phyloP scores from a whole-genome alignment of 2,888 invertebrate species.

The Erebia aethiops region DNA sequence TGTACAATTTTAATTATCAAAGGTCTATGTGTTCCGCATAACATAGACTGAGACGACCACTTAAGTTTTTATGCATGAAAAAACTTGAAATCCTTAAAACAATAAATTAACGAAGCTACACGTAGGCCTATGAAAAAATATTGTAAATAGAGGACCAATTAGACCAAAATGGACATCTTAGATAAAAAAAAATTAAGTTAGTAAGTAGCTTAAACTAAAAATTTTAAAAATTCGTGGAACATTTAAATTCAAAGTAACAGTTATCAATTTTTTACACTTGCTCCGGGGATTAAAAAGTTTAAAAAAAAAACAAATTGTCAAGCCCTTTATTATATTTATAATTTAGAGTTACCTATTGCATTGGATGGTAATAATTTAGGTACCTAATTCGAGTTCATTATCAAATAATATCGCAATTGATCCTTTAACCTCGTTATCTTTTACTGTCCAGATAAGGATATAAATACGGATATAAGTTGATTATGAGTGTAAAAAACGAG shows the following conservation, averaged over 20 bases:
- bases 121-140: not conserved
- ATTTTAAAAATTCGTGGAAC: not conserved
- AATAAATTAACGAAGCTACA: not conserved
- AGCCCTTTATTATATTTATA: too few species aligned
- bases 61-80: slow-evolving; percentile 4
- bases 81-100: slow-evolving; percentile 3
- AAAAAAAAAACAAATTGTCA: too few species aligned
- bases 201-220: too few species aligned
- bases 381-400: not conserved
- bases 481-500: slow-evolving; percentile 16
- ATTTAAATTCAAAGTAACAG: too few species aligned
- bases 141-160: not conserved
- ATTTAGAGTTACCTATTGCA: not conserved
- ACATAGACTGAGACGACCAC: not conserved
- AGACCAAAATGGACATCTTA: not conserved
- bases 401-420: slow-evolving; percentile 3
- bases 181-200: not conserved
- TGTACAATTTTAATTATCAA: slow-evolving; percentile 8
- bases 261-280: too few species aligned
- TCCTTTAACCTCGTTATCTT: not conserved
- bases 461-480: slow-evolving; percentile 5
- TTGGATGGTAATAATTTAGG: not conserved
- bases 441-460: not conserved
- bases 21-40: slow-evolving; percentile 5
- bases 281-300: too few species aligned